phyloP scores from a whole-genome alignment of 1,140 invertebrate genomes.

The Prorops nasuta region DNA sequence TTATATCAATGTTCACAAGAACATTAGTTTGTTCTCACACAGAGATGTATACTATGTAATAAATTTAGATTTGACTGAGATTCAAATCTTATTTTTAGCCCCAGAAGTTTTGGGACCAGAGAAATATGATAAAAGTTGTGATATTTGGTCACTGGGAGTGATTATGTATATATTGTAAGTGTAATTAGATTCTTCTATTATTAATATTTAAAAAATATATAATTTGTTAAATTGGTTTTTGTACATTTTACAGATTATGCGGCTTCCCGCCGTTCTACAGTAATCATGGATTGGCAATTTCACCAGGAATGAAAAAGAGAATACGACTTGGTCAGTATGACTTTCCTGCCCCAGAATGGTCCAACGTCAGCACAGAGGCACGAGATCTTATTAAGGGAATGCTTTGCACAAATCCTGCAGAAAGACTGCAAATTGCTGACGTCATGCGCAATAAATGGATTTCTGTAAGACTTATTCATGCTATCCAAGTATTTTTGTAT shows the following conservation, averaged over 20 bases:
- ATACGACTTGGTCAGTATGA: conserved; percentile 95
- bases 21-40: no score
- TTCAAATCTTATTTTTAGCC: conserved; percentile 70
- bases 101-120: conserved; percentile 95
- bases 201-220: background rate
- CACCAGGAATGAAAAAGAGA: conserved; percentile 98
- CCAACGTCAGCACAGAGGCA: conserved; percentile 88
- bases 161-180: conserved; percentile 96
- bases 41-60: no score
- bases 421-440: conserved; percentile 86
- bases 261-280: conserved; percentile 99
- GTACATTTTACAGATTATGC: conserved; percentile 71
- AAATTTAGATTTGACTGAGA: no score
- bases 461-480: conserved; percentile 61
- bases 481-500: background rate
- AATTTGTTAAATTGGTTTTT: background rate
- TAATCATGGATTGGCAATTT: conserved; percentile 94
- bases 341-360: conserved; percentile 96
- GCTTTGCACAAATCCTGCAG: conserved; percentile 88
- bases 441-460: conserved; percentile 92
- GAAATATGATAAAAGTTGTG: conserved; percentile 98
- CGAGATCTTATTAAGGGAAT: conserved; percentile 94
- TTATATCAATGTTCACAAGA: no score
- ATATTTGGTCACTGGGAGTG: conserved; percentile 97
- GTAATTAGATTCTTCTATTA: background rate